Conservation (phyloP, 2,113 vertebrate genomes). For the Cebidichthys violaceus region DNA sequence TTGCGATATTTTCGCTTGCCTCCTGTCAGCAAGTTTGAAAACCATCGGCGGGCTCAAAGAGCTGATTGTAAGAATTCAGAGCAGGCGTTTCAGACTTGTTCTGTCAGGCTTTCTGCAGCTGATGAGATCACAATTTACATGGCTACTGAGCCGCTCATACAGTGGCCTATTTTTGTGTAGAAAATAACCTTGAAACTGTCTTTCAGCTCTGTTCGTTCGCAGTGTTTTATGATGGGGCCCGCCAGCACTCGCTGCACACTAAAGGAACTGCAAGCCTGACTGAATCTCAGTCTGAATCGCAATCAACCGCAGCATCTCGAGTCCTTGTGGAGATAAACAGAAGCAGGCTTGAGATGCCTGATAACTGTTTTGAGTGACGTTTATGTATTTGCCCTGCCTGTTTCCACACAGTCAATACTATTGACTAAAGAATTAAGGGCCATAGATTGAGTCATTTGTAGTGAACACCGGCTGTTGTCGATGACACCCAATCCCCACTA, state of each 20-base stretch:
- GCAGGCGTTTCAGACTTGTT: not conserved
- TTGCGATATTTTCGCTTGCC: not conserved
- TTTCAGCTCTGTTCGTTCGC: not conserved
- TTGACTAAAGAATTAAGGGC: conserved; percentile 3
- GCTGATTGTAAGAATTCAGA: not conserved
- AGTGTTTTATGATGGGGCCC: not conserved
- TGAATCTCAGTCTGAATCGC: conserved; percentile 10
- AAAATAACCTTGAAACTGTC: conserved; percentile 5
- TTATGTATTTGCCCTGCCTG: not conserved
- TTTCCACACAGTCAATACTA: not conserved
- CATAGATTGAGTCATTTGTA: not conserved
- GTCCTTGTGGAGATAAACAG: not conserved
- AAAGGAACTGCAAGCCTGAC: conserved; percentile 7
- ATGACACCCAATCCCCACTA: not conserved
- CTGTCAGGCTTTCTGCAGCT: not conserved
- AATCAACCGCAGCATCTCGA: not conserved
- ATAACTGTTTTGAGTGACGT: not conserved
- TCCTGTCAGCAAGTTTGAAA: not conserved
- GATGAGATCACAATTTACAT: not conserved
- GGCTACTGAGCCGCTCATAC: not conserved
- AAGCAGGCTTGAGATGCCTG: not conserved
- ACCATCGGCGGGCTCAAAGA: not conserved
- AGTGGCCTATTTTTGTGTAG: not conserved
- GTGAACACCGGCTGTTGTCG: not conserved
- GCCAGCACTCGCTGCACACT: not conserved